These are phyloP conservation scores for Paramormyrops hopkinsi DNA, from an alignment of 2,797 vertebrate species.

Conservation along the genomic window DNA sequence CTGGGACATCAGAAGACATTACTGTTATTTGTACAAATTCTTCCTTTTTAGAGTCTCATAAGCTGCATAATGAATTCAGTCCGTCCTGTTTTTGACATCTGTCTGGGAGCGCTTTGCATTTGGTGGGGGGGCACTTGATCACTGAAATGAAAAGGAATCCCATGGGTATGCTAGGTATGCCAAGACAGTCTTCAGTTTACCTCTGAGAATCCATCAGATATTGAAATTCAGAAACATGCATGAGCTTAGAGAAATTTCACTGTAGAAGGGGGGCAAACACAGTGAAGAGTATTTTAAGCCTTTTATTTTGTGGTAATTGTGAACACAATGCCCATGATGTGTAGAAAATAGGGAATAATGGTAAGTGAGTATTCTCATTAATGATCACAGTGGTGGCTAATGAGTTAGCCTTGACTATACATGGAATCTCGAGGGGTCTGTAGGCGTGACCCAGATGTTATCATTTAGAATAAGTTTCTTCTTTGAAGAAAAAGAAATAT, in stretches of 20 bases:
- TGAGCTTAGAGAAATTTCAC: not conserved
- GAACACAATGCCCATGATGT: not conserved
- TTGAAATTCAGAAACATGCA: not conserved
- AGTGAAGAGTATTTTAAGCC: not conserved
- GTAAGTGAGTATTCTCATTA: constrained; percentile 14
- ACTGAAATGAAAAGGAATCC: constrained; percentile 15
- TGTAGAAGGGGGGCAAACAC: not conserved
- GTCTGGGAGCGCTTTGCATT: constrained; percentile 3
- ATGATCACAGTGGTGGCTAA: constrained; percentile 9
- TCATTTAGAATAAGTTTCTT: not conserved
- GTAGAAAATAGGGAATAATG: not conserved
- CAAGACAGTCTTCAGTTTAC: constrained; percentile 12
- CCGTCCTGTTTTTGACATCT: constrained; percentile 4
- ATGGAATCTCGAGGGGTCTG: not conserved
- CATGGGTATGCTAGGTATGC: not conserved
- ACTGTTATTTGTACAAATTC: not conserved
- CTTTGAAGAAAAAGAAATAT: constrained; percentile 3
- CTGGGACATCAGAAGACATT: not conserved
- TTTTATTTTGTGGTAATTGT: not conserved
- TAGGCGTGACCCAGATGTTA: not conserved
- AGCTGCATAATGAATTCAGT: not conserved
- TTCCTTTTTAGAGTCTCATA: not conserved
- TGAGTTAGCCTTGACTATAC: constrained; percentile 14
- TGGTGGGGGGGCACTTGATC: constrained; percentile 8
- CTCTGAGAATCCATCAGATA: not conserved